Evolutionary conservation across 2,797 vertebrate species (phyloP), one percentile per base, ranked within the genome.

Genomic region (Linurgus olivaceus): DNA sequence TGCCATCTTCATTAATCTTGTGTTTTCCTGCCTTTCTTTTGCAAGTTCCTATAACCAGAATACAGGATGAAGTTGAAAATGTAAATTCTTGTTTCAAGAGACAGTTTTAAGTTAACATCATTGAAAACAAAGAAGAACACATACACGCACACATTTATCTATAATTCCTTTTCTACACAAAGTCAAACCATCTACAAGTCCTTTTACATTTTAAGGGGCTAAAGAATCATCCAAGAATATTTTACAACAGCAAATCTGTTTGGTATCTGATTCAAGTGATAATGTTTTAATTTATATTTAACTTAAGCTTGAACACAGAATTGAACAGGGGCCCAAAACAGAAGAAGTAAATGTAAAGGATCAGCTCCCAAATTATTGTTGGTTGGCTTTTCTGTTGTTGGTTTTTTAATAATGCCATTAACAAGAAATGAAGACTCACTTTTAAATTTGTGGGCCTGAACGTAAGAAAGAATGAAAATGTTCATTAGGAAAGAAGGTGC

Each of bases 1-100:
- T 20, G 98, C 97, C 92, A 98, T 96, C 94, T 98, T 99, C 95
- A 98, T 87, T 97, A 99, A 94, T 95, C 97, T 98, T 33, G 73
- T 66, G 73, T 98, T 99, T 98, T 99, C 99, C 97, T 99, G 98
- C 54, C 97, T 98, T 98, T 99, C 99, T 75, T 97, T 97, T 79
- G 98, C 94, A 96, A 99, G 97, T 90, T 99, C 99, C 99, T 99
- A 96, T 68, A 84, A 81, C 2, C 38, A 82, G 84, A 82, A 97
- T 7, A 98, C 3, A 44, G 66, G 73, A 52, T 58, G 10, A 87
- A 88, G 42, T 54, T 33, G 28, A 25, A 90, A 76, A 85, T 8
- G 10, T 11, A 51, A 37, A 28, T 42, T 91, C 51, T 50, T 29
- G 7, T 38, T 84, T 59, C 25, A 76, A 77, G 25, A 79, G 17